These are phyloP conservation scores for Muricea muricata DNA, from an alignment of 92 coral and sea anemone species.

Conservation along the genomic window DNA sequence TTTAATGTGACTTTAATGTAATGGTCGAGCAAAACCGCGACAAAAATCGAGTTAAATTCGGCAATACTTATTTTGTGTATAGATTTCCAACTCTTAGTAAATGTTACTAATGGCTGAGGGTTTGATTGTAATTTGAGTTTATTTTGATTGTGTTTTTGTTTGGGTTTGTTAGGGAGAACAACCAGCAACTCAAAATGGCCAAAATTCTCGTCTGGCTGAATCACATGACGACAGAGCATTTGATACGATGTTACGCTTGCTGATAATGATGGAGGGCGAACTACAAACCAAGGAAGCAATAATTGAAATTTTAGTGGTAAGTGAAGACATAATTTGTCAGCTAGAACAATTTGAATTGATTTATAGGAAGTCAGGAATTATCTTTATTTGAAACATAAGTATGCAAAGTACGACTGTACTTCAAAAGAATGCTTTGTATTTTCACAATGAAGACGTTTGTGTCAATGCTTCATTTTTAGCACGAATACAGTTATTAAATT, in stretches of 20 bases:
- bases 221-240: constrained; percentile 63
- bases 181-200: background rate
- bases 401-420: no score
- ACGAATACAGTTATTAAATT: no score
- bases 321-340: background rate
- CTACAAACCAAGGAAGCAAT: constrained; percentile 94
- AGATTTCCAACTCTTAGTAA: no score
- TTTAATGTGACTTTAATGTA: no score
- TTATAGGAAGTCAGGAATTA: no score
- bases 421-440: no score
- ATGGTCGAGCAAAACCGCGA: background rate
- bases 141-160: background rate
- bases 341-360: constrained; percentile 14
- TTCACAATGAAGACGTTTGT: no score
- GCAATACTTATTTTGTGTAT: no score
- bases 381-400: no score
- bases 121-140: no score
- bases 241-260: constrained; percentile 89
- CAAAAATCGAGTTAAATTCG: background rate
- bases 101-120: no score
- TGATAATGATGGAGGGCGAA: constrained; percentile 91
- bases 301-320: constrained; percentile 86
- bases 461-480: no score
- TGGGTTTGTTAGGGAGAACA: background rate
- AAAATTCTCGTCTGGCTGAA: constrained; percentile 3